These are phyloP conservation scores for Aspidiotus destructor DNA, from an alignment of 2,888 invertebrate genomes.

Conservation along the genomic window DNA sequence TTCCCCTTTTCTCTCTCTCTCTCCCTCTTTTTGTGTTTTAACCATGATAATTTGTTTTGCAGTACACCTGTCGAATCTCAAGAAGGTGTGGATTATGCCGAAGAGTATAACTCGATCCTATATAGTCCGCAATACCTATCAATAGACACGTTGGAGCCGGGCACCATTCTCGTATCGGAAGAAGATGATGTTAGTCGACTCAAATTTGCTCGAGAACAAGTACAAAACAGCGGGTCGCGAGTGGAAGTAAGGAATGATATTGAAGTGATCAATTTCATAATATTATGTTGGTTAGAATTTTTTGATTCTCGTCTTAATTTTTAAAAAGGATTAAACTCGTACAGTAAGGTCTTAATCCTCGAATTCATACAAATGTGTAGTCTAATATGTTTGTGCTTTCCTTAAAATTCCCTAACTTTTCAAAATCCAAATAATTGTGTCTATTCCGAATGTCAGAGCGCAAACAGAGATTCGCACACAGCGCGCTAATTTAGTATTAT, in stretches of 20 bases:
- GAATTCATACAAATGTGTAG: too few species aligned
- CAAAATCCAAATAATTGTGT: too few species aligned
- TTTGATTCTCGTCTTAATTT: background rate
- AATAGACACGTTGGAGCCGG: slow-evolving; percentile 57
- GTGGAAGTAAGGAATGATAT: slow-evolving; percentile 41
- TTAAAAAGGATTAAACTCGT: too few species aligned
- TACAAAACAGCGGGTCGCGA: slow-evolving; percentile 51
- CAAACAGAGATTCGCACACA: too few species aligned
- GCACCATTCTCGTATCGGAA: slow-evolving; percentile 64
- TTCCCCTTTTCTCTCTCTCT: background rate
- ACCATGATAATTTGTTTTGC: background rate
- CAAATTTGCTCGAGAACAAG: slow-evolving; percentile 59
- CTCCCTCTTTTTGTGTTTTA: too few species aligned
- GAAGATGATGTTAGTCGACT: slow-evolving; percentile 66
- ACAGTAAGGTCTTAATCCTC: too few species aligned
- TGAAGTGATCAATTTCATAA: background rate
- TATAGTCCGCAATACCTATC: slow-evolving; percentile 71
- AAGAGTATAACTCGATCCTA: slow-evolving; percentile 65
- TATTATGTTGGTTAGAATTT: background rate
- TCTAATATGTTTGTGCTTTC: too few species aligned
- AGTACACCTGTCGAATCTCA: background rate
- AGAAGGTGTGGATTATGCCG: slow-evolving; percentile 44
- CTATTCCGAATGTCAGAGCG: too few species aligned
- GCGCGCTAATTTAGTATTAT: too few species aligned
- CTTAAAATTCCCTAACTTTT: too few species aligned